phyloP scores from a whole-genome alignment of 2,113 vertebrate genomes.

The Pteropus alecto region DNA sequence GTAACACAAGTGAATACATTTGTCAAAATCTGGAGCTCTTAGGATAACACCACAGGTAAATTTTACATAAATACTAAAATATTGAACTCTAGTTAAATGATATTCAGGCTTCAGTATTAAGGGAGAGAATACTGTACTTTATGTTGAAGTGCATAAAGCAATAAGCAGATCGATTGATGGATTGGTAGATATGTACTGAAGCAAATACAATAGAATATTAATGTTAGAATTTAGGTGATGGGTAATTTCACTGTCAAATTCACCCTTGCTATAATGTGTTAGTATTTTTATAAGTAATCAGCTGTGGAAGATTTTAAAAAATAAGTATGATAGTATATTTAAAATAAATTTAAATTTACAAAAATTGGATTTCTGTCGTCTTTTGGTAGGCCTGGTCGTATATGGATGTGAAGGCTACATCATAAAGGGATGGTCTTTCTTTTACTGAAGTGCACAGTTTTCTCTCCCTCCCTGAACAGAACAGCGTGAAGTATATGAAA shows the following conservation, averaged over 20 bases:
- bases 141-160: background rate
- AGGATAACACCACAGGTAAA: background rate
- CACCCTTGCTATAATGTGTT: background rate
- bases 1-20: background rate
- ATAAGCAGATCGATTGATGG: fast-evolving
- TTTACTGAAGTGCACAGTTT: background rate
- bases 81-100: background rate
- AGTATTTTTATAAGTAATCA: background rate
- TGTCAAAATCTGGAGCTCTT: background rate
- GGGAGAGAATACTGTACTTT: background rate
- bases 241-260: background rate
- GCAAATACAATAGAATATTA: background rate
- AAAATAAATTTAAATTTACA: background rate
- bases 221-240: background rate
- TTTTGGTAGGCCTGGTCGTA: background rate
- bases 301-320: background rate
- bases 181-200: background rate
- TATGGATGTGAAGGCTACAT: background rate
- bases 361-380: background rate
- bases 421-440: background rate
- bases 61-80: background rate
- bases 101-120: background rate
- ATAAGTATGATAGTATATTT: background rate
- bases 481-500: background rate
- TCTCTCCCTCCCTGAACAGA: background rate